Percentiles rank a stretch among this genome's conserved stretches.
Evolutionary conservation across 2,888 invertebrate genomes (phyloP).

Genomic region (Unio pictorum): DNA sequence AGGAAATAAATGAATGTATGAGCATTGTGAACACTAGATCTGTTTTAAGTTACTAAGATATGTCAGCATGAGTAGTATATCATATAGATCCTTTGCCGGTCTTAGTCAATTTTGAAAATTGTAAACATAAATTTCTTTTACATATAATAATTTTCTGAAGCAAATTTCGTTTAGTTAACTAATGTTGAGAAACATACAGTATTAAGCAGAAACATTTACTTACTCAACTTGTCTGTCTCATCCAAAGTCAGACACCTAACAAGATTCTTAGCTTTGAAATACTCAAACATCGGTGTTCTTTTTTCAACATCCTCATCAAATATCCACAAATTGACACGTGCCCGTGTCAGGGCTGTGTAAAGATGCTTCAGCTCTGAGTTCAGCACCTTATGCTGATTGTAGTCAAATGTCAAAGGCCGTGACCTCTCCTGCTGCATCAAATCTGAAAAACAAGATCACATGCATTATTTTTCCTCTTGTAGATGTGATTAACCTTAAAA

Average conservation of each 20-base stretch:
- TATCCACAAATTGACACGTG: constrained; percentile 66
- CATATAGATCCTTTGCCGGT: no score
- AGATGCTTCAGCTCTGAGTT: constrained; percentile 64
- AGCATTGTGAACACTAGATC: no score
- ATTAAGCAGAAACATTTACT: constrained; percentile 1
- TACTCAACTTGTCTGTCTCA: constrained; percentile 29
- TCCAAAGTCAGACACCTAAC: constrained; percentile 29
- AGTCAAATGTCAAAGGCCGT: constrained; percentile 56
- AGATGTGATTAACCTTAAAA: no score
- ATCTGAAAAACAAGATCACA: constrained; percentile 30
- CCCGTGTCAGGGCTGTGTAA: constrained; percentile 65
- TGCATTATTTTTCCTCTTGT: no score
- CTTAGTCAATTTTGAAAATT: no score
- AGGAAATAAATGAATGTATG: no score
- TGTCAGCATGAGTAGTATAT: no score
- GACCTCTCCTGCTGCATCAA: constrained; percentile 44
- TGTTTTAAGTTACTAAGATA: no score
- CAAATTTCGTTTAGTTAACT: no score
- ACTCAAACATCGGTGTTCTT: constrained; percentile 64
- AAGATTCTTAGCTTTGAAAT: constrained; percentile 54
- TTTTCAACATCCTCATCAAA: constrained; percentile 61
- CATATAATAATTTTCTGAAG: no score
- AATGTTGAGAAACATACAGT: no score
- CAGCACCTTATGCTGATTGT: constrained; percentile 60
- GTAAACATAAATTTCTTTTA: no score